Evolutionary conservation across 2,888 invertebrate species (phyloP).

Genomic region (Celastrina argiolus): DNA sequence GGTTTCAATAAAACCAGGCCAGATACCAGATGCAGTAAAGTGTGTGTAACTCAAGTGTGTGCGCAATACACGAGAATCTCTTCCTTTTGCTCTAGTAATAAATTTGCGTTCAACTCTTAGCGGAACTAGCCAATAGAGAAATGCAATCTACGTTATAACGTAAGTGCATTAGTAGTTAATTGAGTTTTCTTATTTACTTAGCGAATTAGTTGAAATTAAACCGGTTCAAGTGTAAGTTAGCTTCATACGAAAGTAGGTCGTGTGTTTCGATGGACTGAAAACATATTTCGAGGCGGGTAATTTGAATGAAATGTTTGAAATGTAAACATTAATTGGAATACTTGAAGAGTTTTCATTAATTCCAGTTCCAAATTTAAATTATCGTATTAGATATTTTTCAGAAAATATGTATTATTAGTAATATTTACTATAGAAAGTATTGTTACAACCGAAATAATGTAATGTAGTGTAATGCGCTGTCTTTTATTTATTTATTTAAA

Average conservation of each 20-base stretch:
- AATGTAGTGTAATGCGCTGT: too few relatives aligned
- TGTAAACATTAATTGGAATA: constrained; percentile 3
- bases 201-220: constrained; percentile 19
- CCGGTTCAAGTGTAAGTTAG: constrained; percentile 10
- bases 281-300: not conserved
- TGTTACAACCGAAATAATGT: too few relatives aligned
- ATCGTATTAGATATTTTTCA: too few relatives aligned
- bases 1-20: too few relatives aligned
- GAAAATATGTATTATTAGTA: too few relatives aligned
- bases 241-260: not conserved
- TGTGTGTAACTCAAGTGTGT: too few relatives aligned
- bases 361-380: too few relatives aligned
- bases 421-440: too few relatives aligned
- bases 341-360: not conserved
- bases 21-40: too few relatives aligned
- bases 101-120: not conserved
- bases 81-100: too few relatives aligned
- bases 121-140: not conserved
- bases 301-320: not conserved
- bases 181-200: constrained; percentile 20
- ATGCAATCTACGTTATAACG: constrained; percentile 4
- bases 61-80: too few relatives aligned
- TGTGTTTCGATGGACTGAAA: constrained; percentile 9
- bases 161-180: constrained; percentile 18
- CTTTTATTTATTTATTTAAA: too few relatives aligned